Conservation (phyloP, 2,797 vertebrate genomes). For the Chaetodon trifasciatus region DNA sequence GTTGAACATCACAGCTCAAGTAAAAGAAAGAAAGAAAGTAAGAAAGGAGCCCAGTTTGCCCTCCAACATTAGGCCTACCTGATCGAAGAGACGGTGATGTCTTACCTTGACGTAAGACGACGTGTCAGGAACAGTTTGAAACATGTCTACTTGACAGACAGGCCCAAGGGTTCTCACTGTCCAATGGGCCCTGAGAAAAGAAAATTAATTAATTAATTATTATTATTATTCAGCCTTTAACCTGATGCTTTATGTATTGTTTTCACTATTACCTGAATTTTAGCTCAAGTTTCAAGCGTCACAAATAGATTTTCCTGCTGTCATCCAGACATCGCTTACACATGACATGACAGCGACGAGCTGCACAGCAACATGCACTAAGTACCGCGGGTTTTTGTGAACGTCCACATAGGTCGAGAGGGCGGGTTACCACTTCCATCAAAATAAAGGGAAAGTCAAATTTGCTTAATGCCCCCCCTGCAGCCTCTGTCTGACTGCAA, state of each 20-base stretch:
- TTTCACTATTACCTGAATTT: not conserved
- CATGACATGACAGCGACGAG: constrained; percentile 16
- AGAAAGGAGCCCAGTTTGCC: constrained; percentile 5
- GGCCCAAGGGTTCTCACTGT: constrained; percentile 68
- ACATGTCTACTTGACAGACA: constrained; percentile 90
- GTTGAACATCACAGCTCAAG: not conserved
- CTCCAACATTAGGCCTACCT: constrained; percentile 84
- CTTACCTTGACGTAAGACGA: constrained; percentile 99
- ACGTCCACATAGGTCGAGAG: constrained; percentile 9
- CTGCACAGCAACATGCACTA: constrained; percentile 7
- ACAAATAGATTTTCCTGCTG: not conserved
- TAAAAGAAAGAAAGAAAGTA: not conserved
- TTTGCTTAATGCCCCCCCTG: constrained; percentile 44
- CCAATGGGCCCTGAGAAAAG: constrained; percentile 65
- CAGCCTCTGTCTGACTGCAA: constrained; percentile 14
- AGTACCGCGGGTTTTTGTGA: constrained; percentile 15
- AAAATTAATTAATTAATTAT: not conserved
- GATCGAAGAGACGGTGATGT: constrained; percentile 88
- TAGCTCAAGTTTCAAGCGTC: not conserved
- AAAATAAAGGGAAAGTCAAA: constrained; percentile 64
- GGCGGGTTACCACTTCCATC: constrained; percentile 65
- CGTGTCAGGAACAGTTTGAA: constrained; percentile 97
- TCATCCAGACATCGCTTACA: not conserved
- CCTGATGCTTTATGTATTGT: not conserved
- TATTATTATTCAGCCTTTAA: not conserved